Base-by-base conservation (phyloP, 2,888 invertebrate genomes). In the Congeria kusceri region DNA sequence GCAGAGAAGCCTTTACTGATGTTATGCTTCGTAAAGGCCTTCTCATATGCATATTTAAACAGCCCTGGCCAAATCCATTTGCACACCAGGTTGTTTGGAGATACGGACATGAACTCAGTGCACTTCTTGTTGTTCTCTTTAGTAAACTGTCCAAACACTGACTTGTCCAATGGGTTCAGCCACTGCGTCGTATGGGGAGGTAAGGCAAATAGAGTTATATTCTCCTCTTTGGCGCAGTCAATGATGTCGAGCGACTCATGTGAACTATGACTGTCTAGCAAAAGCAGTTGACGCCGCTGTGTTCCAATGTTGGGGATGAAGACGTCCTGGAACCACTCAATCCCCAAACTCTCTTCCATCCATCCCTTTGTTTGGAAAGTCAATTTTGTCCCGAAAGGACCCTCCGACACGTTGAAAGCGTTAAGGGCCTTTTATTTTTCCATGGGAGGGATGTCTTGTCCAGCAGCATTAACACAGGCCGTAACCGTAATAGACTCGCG, bases 261-360 rank as follows among this genome's bases (percentile, higher is more conserved):
- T 0, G 69, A 70, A 53, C 63, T 62, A 47, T 84, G 84, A 27
- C 68, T 63, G 59, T 81, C 84, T 39, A 80, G 56, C 18, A 81
- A 25, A 1, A 84, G 56, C 4, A 80, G 49, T 65, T 83, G 80
- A 13, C 77, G 77, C 25, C 77, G 61, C 13, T 67, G 75, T 15
- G 68, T 53, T 15, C 84, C 73, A 63, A 77, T 78, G 56, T 70
- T 44, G 23, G 58, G 20, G 7, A 81, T 56, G 29, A 71, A 81
- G 5, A 62, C 46, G 23, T 68, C 62, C n/a, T 29, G 11, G 57
- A 74, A n/a, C 78, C 77, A 78, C 23, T 57, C 46, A n/a, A 27
- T 73, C 18, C 76, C 76, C 18, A 76, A 56, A 1, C 59, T 44
- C 44, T 81, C 76, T 9, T 76, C 72, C 74, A 84, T 82, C 74